Evolutionary conservation across 2,797 vertebrate species (phyloP).

Genomic region (Sebastes elongatus): DNA sequence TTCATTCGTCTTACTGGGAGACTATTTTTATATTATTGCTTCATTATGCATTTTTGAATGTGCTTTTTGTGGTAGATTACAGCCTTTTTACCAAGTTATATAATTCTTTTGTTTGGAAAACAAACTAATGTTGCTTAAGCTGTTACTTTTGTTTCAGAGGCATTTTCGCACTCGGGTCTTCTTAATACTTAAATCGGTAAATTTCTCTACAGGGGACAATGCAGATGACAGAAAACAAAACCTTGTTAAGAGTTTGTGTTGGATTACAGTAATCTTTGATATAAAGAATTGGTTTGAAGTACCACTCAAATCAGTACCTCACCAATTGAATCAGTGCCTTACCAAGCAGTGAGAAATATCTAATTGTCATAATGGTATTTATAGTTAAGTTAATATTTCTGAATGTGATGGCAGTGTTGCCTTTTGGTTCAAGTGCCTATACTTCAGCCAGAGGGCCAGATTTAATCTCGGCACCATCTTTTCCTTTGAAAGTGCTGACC

Average conservation of each 20-base stretch:
- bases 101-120: background rate
- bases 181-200: slow-evolving; percentile 6
- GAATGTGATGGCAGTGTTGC: background rate
- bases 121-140: slow-evolving; percentile 1
- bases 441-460: background rate
- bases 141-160: slow-evolving; percentile 16
- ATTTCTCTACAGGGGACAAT: slow-evolving; percentile 42
- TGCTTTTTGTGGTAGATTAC: background rate
- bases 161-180: background rate
- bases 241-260: background rate
- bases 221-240: slow-evolving; percentile 14
- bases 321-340: background rate
- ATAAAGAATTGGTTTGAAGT: background rate
- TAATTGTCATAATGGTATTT: background rate
- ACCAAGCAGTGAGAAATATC: background rate
- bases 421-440: background rate
- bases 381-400: background rate
- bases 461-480: background rate
- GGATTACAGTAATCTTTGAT: background rate
- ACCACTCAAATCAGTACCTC: background rate
- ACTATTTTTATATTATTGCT: background rate
- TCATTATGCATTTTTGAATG: background rate
- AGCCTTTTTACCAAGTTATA: background rate
- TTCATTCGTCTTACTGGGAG: background rate
- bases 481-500: background rate